Conservation (phyloP, 2,113 vertebrate genomes). For the Chrysemys picta region DNA sequence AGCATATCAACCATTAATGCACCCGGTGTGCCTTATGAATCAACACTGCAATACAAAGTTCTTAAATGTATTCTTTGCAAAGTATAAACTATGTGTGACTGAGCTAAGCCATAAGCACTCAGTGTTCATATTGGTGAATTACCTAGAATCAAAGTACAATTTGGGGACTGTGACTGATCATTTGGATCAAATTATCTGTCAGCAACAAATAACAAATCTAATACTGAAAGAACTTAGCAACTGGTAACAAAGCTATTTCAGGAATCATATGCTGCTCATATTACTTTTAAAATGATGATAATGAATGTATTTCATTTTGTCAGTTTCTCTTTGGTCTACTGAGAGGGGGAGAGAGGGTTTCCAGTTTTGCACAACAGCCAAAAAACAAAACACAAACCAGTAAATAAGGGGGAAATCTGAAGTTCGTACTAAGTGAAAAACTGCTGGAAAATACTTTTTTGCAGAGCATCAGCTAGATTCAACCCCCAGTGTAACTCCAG, state of each 20-base stretch:
- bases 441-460: background rate
- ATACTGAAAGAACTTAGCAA: conserved; percentile 16
- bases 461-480: background rate
- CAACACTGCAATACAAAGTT: background rate
- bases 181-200: conserved; percentile 56
- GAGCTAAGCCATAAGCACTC: background rate
- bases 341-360: background rate
- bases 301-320: background rate
- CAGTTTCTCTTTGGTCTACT: background rate
- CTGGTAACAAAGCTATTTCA: background rate
- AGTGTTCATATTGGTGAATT: background rate
- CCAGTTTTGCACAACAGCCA: background rate
- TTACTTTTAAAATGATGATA: background rate
- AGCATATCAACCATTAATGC: background rate
- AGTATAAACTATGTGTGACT: background rate
- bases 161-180: background rate
- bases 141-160: conserved; percentile 39
- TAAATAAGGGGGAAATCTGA: background rate
- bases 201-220: conserved; percentile 46
- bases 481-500: background rate
- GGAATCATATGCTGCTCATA: background rate
- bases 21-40: background rate
- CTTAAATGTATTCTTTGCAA: background rate
- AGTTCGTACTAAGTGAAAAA: background rate
- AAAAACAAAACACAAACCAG: background rate